Conservation (phyloP, 2,797 vertebrate species). For the Oceanodroma leucorhoa region DNA sequence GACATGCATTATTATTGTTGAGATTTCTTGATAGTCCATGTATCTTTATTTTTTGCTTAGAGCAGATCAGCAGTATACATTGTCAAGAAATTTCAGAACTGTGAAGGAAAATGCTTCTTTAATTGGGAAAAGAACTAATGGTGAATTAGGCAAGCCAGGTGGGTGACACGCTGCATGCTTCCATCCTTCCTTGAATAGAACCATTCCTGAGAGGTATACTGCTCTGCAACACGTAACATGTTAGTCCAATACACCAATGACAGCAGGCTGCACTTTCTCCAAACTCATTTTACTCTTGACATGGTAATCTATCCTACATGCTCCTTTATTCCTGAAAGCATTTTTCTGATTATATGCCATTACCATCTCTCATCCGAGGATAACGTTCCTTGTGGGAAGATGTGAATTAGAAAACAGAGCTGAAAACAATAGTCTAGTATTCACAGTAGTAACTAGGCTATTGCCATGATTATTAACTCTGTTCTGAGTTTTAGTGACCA, state of each 20-base stretch:
- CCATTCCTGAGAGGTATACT: neutral
- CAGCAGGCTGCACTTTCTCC: neutral
- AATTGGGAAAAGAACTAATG: neutral
- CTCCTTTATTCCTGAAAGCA: neutral
- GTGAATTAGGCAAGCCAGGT: neutral
- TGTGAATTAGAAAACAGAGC: neutral
- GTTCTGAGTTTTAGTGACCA: neutral
- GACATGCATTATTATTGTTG: neutral
- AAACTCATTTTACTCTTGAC: neutral
- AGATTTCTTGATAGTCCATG: neutral
- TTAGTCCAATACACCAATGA: neutral
- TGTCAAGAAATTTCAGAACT: neutral
- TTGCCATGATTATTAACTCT: neutral
- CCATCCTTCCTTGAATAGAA: neutral
- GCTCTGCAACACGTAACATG: neutral
- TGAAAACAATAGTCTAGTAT: neutral
- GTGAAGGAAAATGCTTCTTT: neutral
- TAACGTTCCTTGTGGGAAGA: neutral
- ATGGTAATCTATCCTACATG: neutral
- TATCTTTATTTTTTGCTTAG: neutral
- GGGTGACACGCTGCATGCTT: neutral
- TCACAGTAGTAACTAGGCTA: neutral
- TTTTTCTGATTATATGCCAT: neutral
- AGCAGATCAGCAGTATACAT: neutral
- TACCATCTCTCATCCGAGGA: neutral